Base-by-base conservation (phyloP, 2,888 invertebrate species). In the Tricholauxania praeusta region DNA sequence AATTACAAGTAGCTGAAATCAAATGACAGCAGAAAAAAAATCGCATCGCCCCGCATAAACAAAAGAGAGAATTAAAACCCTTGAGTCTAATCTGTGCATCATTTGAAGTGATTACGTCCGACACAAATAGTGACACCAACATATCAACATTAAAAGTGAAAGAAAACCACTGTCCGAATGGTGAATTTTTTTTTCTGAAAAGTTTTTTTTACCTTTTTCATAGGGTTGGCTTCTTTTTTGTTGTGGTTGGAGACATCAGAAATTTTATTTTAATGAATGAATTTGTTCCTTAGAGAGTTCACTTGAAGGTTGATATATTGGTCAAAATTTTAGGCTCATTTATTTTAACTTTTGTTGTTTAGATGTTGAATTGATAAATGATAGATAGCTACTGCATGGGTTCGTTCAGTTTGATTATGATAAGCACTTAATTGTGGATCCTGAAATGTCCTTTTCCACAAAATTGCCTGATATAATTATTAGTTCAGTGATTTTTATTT, bases 91-190 rank as follows among this genome's bases (percentile, higher is more conserved):
- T 79, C 77, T 77, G 74, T 72, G 73, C 73, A 76, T 79, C 78
- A 79, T 78, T 79, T 77, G 76, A 78, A 79, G 79, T 79, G 79
- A 79, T 79, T 78, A 77, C 77, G 75, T 74, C 72, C 73, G 73
- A 72, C 73, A 55, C 67, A 73, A 73, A 71, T 73, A 72, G 72
- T 74, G 74, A 73, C 76, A 74, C 64, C 73, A 53, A 51, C 74
- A 63, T 70, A 73, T 74, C 74, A 74, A 74, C 66, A 66, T 72
- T 10, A 39, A 39, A 60, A 65, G 68, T 49, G 39, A 28, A 64
- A 55, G 63, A 15, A 48, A 6, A 49, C n/a, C 10, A 22, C 49
- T 65, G 19, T 19, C 47, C 19, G 15, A 47, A 19, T 39, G 47
- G 53, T 17, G 14, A 12, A 14, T 39, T 65, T 39, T 47, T 15